These are phyloP conservation scores for Pilophorus perplexus DNA, from an alignment of 2,888 invertebrate species.

Conservation along the genomic window DNA sequence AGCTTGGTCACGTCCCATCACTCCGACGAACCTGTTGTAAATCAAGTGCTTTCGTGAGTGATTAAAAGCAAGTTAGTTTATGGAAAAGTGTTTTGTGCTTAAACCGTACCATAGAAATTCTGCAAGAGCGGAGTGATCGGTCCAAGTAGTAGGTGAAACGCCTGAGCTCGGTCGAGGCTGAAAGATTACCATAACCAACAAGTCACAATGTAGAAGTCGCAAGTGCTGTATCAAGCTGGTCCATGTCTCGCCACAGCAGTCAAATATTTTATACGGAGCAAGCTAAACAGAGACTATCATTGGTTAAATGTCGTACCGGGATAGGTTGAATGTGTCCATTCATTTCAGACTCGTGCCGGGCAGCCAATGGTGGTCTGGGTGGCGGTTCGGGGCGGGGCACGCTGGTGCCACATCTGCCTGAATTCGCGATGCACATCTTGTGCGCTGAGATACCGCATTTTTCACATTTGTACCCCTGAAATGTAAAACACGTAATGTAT, in stretches of 20 bases:
- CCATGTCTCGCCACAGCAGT: not conserved
- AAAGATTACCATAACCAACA: not conserved
- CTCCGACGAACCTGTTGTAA: conserved; percentile 71
- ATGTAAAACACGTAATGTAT: conserved; percentile 38
- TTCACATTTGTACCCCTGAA: conserved; percentile 81
- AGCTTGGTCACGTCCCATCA: conserved; percentile 80
- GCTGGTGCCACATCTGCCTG: conserved; percentile 67
- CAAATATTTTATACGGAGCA: no score
- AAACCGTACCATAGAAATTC: conserved; percentile 60
- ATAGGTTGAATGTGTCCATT: conserved; percentile 35
- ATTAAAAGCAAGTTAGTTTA: not conserved
- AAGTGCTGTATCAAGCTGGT: not conserved
- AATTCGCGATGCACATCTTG: conserved; percentile 81
- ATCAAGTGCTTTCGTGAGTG: no score
- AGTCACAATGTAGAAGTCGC: not conserved
- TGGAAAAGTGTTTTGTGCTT: not conserved
- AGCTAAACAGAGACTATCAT: no score
- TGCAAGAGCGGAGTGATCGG: conserved; percentile 49
- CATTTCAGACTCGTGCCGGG: conserved; percentile 49
- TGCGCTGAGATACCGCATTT: conserved; percentile 80
- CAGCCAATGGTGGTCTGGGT: conserved; percentile 56
- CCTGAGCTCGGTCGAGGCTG: conserved; percentile 47
- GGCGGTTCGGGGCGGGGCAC: conserved; percentile 61
- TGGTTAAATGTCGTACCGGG: not conserved
- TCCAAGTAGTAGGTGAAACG: conserved; percentile 53